Percentiles rank a stretch among this genome's conserved stretches.
phyloP scores from a whole-genome alignment of 2,797 vertebrate species.

The Menidia menidia region DNA sequence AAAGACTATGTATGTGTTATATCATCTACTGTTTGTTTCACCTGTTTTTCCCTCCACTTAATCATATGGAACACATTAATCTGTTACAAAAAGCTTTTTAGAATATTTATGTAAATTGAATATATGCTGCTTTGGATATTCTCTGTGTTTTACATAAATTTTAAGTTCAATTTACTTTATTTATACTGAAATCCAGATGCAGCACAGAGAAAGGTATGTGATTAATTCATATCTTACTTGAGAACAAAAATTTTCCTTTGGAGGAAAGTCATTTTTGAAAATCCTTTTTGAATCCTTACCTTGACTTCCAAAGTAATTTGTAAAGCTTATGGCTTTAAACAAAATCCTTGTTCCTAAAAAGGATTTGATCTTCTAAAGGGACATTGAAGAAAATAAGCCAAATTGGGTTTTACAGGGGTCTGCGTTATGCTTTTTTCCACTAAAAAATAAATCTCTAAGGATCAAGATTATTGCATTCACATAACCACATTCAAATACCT shows the following conservation, averaged over 20 bases:
- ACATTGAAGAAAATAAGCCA: slow-evolving; percentile 23
- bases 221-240: no score
- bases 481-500: slow-evolving; percentile 4
- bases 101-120: neutral
- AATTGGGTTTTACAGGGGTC: slow-evolving; percentile 24
- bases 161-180: no score
- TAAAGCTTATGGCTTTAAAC: neutral
- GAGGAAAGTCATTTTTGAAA: neutral
- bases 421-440: slow-evolving; percentile 11
- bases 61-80: neutral
- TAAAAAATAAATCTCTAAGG: slow-evolving; percentile 29
- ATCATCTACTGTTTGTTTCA: neutral
- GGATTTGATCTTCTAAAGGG: neutral
- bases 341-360: neutral
- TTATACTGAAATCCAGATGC: no score
- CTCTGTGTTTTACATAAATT: neutral
- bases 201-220: no score
- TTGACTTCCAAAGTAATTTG: neutral
- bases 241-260: no score
- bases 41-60: neutral
- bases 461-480: slow-evolving; percentile 39
- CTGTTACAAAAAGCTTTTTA: neutral
- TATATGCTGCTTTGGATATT: neutral
- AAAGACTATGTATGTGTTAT: no score
- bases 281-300: neutral